Base-by-base conservation (phyloP, 2,797 vertebrate species). In the Coregonus sp. region DNA sequence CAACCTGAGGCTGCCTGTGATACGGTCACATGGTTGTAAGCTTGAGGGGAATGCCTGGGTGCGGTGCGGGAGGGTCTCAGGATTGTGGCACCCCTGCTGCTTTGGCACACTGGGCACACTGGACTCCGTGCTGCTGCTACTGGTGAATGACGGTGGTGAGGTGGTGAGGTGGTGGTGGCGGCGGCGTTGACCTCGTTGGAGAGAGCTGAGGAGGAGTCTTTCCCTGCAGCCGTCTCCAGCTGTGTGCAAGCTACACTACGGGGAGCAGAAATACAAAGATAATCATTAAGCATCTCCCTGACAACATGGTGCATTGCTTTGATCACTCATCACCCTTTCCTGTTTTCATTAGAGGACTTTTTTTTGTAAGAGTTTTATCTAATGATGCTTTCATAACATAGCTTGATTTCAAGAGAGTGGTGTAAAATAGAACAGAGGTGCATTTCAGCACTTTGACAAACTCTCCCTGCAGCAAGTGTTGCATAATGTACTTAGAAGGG, bases 171-270 rank as follows among this genome's bases (percentile, higher is more conserved):
- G 9, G 40, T 47, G 87, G 95, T 94, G 94, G 92, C 89, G 90
- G 91, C 94, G 91, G 91, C 93, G 91, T 95, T 95, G 92, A 92
- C 92, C 93, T 96, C 94, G 92, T 93, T 94, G 93, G 92, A 95
- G 94, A 95, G 93, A 96, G 94, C 92, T 94, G 95, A 95, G 95
- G 96, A 94, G 91, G 94, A 94, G 90, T 95, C 95, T 95, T 94
- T 93, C 94, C 91, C 93, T 94, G 92, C 95, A 94, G 91, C 92
- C 93, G 92, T 96, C 94, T 94, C 95, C 96, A 95, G 95, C 94
- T 98, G 96, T 97, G 97, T 96, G 94, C 95, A 95, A 95, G 96
- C 97, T 99, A 99, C 97, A 99, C 98, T 99, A 98, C 96, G 96
- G 97, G 97, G 92, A 96, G 96, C 92, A 96, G 96, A 94, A 93